Conservation (phyloP, 2,888 invertebrate genomes). For the Trimorus sp. region DNA sequence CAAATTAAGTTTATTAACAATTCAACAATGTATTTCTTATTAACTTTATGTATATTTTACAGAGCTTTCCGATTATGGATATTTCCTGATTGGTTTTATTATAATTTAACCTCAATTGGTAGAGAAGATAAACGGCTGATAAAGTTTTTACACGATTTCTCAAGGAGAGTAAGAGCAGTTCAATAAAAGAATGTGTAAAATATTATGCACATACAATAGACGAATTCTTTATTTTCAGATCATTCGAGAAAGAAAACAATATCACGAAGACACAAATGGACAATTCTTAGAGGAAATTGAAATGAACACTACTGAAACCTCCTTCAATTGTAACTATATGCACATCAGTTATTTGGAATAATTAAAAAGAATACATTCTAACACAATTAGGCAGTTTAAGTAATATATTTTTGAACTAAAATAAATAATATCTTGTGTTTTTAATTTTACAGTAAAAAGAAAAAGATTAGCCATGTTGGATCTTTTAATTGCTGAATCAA, state of each 20-base stretch:
- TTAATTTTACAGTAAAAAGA: conserved; percentile 26
- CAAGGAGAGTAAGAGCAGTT: conserved; percentile 79
- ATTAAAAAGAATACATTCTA: background rate
- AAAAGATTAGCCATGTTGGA: conserved; percentile 67
- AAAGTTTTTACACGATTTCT: conserved; percentile 69
- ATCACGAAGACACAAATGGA: conserved; percentile 22
- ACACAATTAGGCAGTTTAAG: no score
- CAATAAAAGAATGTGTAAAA: no score
- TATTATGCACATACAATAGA: no score
- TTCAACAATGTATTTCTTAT: no score
- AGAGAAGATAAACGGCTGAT: conserved; percentile 47
- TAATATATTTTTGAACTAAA: no score
- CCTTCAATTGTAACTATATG: background rate
- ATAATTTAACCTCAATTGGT: conserved; percentile 57
- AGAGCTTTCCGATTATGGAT: no score
- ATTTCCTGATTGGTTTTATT: conserved; percentile 33
- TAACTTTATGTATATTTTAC: no score
- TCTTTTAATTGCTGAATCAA: conserved; percentile 63
- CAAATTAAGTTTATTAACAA: no score
- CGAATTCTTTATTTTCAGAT: background rate
- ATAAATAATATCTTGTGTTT: no score
- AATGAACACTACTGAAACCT: background rate
- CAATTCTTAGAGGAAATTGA: background rate
- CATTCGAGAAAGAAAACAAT: conserved; percentile 37
- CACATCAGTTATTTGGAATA: no score